Evolutionary conservation across 1,140 invertebrate species (phyloP).

Genomic region (Microplitis demolitor): DNA sequence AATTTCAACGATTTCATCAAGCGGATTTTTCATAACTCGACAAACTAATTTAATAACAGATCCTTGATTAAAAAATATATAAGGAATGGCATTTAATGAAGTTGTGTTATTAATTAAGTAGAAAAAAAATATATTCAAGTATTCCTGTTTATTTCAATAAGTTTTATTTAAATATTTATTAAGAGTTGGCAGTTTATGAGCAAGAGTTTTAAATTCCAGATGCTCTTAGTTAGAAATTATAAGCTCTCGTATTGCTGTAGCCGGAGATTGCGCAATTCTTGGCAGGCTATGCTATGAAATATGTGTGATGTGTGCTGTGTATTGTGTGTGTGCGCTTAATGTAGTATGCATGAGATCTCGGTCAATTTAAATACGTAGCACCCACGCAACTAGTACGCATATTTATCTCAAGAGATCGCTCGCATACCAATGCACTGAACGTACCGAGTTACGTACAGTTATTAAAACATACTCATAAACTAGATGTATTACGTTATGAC

Average conservation of each 20-base stretch:
- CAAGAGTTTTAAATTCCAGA: background rate
- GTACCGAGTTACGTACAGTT: too few relatives aligned
- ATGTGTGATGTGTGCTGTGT: background rate
- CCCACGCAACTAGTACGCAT: conserved; percentile 17
- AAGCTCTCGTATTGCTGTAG: background rate
- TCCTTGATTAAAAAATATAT: too few relatives aligned
- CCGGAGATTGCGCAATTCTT: conserved; percentile 26
- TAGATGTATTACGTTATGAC: background rate
- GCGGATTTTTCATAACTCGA: too few relatives aligned
- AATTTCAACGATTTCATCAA: too few relatives aligned
- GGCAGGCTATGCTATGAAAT: conserved; percentile 1
- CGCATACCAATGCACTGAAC: background rate
- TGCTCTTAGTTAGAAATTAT: background rate
- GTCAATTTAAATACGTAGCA: conserved; percentile 16
- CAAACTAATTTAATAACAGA: too few relatives aligned
- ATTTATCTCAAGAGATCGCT: conserved; percentile 21
- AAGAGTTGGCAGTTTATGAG: too few relatives aligned
- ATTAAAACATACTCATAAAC: background rate
- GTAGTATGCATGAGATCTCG: background rate
- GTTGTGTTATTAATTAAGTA: too few relatives aligned
- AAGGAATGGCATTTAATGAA: too few relatives aligned
- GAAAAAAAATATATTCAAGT: too few relatives aligned
- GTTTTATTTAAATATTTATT: too few relatives aligned
- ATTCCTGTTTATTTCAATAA: too few relatives aligned
- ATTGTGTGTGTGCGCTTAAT: background rate